Conservation (phyloP, 2,888 invertebrate genomes). For the Agrotis segetum region DNA sequence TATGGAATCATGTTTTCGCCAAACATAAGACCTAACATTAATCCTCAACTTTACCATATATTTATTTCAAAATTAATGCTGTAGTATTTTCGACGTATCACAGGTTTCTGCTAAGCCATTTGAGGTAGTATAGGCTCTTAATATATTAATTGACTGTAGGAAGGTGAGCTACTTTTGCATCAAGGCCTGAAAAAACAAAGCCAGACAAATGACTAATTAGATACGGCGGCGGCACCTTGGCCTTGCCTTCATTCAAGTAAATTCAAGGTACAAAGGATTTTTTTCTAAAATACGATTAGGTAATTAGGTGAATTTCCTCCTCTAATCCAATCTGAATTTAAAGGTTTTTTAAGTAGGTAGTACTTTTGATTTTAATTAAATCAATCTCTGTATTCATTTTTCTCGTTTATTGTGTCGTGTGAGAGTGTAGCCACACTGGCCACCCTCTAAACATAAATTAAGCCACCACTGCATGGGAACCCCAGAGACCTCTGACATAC, state of each 20-base stretch:
- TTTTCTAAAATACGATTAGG: background rate
- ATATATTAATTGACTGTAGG: background rate
- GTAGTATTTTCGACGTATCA: no score
- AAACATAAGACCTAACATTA: no score
- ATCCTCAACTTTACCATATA: no score
- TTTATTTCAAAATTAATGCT: no score
- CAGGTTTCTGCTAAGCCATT: no score
- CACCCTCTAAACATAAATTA: no score
- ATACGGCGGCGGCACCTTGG: background rate
- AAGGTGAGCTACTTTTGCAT: background rate
- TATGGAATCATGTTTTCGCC: no score
- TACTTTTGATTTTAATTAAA: background rate
- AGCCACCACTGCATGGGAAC: no score
- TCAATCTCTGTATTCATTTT: background rate
- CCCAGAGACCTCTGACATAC: no score
- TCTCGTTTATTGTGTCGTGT: no score
- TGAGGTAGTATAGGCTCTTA: no score
- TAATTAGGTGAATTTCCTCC: background rate
- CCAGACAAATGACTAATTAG: background rate
- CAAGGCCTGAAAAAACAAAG: constrained; percentile 1
- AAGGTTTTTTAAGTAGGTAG: background rate
- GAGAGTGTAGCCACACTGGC: no score
- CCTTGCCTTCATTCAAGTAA: background rate
- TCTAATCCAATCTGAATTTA: background rate
- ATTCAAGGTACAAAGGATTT: background rate